Conservation (phyloP, 2,888 invertebrate genomes). For the Agonopterix alstromeriana region DNA sequence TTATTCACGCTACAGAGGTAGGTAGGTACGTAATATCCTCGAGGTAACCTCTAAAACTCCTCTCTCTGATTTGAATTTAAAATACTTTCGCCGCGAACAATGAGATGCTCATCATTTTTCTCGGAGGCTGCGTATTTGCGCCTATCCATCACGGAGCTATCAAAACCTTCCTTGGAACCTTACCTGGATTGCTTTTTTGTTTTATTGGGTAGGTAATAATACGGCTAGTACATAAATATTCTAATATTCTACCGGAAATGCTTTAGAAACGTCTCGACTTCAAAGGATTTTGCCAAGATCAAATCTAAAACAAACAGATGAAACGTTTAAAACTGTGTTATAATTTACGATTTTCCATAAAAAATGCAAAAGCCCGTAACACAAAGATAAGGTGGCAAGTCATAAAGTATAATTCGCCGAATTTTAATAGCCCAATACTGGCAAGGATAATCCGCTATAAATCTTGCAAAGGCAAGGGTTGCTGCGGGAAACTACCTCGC, state of each 20-base stretch:
- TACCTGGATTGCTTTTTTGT: too few species aligned
- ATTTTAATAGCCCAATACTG: constrained; percentile 35
- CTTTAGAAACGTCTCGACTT: too few species aligned
- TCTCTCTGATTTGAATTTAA: constrained; percentile 51
- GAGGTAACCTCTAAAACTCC: constrained; percentile 33
- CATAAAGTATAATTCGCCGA: constrained; percentile 29
- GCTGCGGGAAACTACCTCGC: constrained; percentile 35
- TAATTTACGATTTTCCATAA: background rate
- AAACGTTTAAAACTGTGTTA: background rate
- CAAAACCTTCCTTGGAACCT: constrained; percentile 18
- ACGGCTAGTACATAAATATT: too few species aligned
- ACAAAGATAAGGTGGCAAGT: constrained; percentile 21
- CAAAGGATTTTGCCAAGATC: too few species aligned
- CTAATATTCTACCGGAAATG: too few species aligned
- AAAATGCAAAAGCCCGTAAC: background rate
- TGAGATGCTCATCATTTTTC: constrained; percentile 39
- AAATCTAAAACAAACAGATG: too few species aligned
- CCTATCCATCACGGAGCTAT: constrained; percentile 39
- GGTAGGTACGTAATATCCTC: constrained; percentile 15
- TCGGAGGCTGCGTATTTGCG: constrained; percentile 26
- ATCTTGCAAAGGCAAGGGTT: constrained; percentile 37
- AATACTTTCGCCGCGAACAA: constrained; percentile 42
- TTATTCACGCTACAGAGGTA: constrained; percentile 13
- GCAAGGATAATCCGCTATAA: constrained; percentile 36
- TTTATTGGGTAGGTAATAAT: too few species aligned